Evolutionary conservation across 1,140 invertebrate genomes (phyloP), one percentile per base, ranked within the genome.

Genomic region (Brachionus asplanchnoidis): DNA sequence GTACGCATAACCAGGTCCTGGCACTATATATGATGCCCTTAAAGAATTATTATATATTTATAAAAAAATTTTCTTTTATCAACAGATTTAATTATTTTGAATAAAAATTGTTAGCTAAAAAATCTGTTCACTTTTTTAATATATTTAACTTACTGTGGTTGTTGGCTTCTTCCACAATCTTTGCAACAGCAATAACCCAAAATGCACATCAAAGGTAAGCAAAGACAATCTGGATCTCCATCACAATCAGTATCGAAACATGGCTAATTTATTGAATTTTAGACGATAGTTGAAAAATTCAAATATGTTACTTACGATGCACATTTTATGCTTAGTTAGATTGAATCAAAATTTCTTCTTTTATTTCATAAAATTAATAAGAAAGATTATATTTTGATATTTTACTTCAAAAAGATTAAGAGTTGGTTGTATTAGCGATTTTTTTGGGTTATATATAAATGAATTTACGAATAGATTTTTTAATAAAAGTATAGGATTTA

Each of bases 161-260:
- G 53, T 6, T 44, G 20, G n/a, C 17, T 65, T 4, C 65, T 20
- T 20, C 60, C 65, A 46, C 50, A 82, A 60, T 77, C 73, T 28
- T 28, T 77, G 14, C 79, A 82, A 12, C 53, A 82, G 32, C 79
- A 82, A 17, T 65, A 65, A 8, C 79, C 79, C 23, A 82, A 17
- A 23, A 82, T 26, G 23, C 79, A 82, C 79, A 82, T 82, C 40
- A 82, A 36, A 26, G 79, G 79, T 6, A 82, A 36, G 32, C 79
- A 82, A 26, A 82, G 17, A 66, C 79, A 82, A 68, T 82, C 79
- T 17, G 79, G 65, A 46, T 82, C 79, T 8, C 79, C 79, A 82
- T 82, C 79, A n/a, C 79, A 82, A 26, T 82, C 79, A 42, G 60
- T n/a, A 23, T 82, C 79, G 26, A 73, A 20, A 73, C 68, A 73